Conservation (phyloP, 23 tunicate genomes). For the Halocynthia aurantium region DNA sequence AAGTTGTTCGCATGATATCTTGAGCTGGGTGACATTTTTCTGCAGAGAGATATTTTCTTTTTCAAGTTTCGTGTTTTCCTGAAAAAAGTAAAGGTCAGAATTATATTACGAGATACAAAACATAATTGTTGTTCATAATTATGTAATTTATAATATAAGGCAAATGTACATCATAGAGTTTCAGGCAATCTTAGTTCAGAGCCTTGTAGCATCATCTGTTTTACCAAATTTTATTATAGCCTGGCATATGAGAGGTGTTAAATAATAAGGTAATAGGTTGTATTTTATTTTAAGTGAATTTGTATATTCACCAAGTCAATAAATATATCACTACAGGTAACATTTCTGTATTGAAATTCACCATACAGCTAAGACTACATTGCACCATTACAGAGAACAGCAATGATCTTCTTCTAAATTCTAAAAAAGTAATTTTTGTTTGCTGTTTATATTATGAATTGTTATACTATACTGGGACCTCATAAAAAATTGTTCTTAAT, state of each 20-base stretch:
- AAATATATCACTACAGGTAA: no score
- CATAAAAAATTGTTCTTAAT: neutral
- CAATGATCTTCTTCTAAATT: no score
- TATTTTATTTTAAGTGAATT: no score
- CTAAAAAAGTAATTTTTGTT: no score
- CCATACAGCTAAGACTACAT: no score
- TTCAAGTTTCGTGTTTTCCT: conserved; percentile 73
- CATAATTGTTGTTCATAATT: neutral
- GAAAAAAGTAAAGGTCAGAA: neutral
- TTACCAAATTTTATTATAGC: no score
- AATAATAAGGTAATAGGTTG: neutral
- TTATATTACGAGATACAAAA: neutral
- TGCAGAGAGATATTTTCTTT: conserved; percentile 68
- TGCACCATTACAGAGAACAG: no score
- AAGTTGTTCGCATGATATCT: conserved; percentile 38
- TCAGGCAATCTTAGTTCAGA: no score
- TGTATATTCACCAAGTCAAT: no score
- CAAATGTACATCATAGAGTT: no score
- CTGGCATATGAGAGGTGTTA: neutral
- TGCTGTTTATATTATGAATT: neutral
- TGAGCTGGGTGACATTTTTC: conserved; percentile 64
- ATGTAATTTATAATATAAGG: neutral
- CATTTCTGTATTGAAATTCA: no score
- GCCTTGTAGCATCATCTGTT: no score
- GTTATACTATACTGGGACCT: neutral